Base-by-base conservation (phyloP, 2,113 vertebrate species). In the Dendropsophus ebraccatus region DNA sequence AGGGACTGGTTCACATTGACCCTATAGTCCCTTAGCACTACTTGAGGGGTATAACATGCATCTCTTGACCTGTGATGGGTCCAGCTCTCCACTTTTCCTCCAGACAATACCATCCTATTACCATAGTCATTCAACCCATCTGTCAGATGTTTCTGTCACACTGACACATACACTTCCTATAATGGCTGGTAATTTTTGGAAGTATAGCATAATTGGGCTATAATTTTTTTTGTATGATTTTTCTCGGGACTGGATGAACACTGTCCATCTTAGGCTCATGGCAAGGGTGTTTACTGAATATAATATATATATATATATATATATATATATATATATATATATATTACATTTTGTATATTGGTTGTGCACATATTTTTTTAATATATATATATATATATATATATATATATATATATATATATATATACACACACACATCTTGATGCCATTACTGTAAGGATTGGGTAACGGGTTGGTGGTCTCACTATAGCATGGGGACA, bases 121-220 rank as follows among this genome's bases (percentile, higher is more conserved):
- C 23, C 73, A 85, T 77, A 85, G 67, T 77, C 58, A 85, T 77
- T 77, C 73, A 77, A 85, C 50, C 58, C 32, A 13, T 77, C 83
- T 78, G 45, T 54, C 83, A 78, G 58, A 37, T 85, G 16, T 62
- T 78, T 47, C 21, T 69, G 30, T 78, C 47, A 35, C 58, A 30
- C 30, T 50, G 21, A 65, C 25, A 76, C 16, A 23, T 52, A 21
- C 72, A 25, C 45, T 54, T 21, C 41, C 13, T 25, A 60, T 85
- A 69, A 85, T 85, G 60, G 23, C 45, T 85, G 60, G 30, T 85
- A 52, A 69, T 85, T 50, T 67, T 76, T 78, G 56, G 47, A 17
- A 69, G 45, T 49, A 69, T 78, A 54, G 60, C 0, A 69, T 82
- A 32, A 54, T 45, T 52, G 37, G 62, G 23, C 13, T 75, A 50